Base-by-base conservation (phyloP, 2,113 vertebrate species). In the Corvus cornix region DNA sequence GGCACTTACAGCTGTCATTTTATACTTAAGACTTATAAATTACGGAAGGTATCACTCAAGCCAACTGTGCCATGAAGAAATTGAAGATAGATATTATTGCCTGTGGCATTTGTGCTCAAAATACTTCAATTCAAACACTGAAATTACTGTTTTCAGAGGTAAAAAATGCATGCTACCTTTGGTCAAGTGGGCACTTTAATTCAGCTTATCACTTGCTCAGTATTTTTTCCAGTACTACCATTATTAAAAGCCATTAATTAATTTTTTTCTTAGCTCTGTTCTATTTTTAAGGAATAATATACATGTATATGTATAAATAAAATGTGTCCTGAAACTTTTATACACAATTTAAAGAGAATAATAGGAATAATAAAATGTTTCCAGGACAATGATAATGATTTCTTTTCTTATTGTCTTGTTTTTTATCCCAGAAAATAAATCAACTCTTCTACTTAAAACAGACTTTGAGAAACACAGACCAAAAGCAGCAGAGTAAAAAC, bases 81-180 rank as follows among this genome's bases (percentile, higher is more conserved):
- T 96, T 97, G 95, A 96, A 97, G 94, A 66, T 80, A 67, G 94
- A 93, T 95, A 95, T 96, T 97, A 90, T 66, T 93, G 88, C 89
- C 95, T 95, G 62, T 93, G 91, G 87, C 43, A 28, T 94, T 96
- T 88, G 80, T 69, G 51, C 87, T 97, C 89, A 85, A 84, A 98
- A 94, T 60, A 87, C 44, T 96, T 94, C 84, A 86, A 88, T 96
- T 94, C 86, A 87, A 90, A 95, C 39, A 81, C 59, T 52, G 48
- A 95, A 96, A 96, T 96, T 92, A 77, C 72, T 93, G 80, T 85
- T 92, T 96, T 81, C 88, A 88, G 90, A 84, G 43, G 39, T 95
- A 86, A 96, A 92, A 94, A 93, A 81, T 68, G 14, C 59, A 82
- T 79, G 52, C 51, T 90, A 51, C 60, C 14, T 91, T 74, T 81